Evolutionary conservation across 2,113 vertebrate genomes (phyloP), one percentile per base, ranked within the genome.

Genomic region (Xerus inauris): DNA sequence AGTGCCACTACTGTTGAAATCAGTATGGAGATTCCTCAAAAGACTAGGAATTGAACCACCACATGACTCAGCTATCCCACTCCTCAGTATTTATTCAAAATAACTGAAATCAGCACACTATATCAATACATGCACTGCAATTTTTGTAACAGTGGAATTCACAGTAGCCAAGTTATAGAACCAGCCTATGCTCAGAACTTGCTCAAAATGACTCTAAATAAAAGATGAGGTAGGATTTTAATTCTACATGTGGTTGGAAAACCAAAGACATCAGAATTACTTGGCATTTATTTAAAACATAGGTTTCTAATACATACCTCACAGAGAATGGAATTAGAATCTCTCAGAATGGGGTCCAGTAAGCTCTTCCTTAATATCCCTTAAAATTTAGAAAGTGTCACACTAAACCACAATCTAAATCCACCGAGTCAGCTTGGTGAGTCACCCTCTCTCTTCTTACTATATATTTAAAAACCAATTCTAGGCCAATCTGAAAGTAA

Each of bases 331-430:
- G 51, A 91, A 93, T 57, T 85, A 69, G 65, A 91, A 76, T 83
- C 54, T 89, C 79, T 96, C 76, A 84, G 64, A 62, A n/a, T 93
- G 17, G 32, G 42, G 22, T n/a, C 65, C 86, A 72, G 85, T 77
- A 88, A 85, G 26, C 40, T 76, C 16, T 28, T 47, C 64, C 12
- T 83, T n/a, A 87, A 90, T 7, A 20, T 1, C 76, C 76, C 91
- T 92, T 94, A 59, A 92, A 82, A 84, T 90, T n/a, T 87, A 64
- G 40, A n/a, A 96, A 76, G 20, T 28, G n/a, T 71, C 38, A 47
- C 24, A 80, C 49, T 94, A 75, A 73, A 91, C 67, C 81, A 73
- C 35, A 54, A 19, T 45, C 49, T 96, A 92, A 95, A n/a, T 51
- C 16, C 35, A 62, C 8, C 51, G 9, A 49, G 4, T 30, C 51